phyloP scores from a whole-genome alignment of 2,797 vertebrate species.

The Gymnoscopelus braueri region DNA sequence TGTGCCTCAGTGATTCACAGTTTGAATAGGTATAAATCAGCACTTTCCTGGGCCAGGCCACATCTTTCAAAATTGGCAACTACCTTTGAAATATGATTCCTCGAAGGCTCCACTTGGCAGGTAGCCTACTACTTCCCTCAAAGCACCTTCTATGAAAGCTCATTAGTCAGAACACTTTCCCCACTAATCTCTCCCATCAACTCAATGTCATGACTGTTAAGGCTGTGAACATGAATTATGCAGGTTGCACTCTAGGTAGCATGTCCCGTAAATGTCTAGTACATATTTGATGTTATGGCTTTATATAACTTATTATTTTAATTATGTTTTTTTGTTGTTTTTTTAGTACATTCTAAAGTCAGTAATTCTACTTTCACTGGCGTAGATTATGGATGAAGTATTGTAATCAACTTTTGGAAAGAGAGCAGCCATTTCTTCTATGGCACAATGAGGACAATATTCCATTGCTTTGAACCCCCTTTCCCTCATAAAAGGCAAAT shows the following conservation, averaged over 20 bases:
- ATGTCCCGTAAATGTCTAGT: conserved; percentile 29
- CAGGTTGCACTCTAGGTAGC: conserved; percentile 36
- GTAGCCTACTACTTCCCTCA: conserved; percentile 27
- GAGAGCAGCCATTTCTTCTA: no score
- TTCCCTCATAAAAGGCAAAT: no score
- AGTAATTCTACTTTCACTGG: no score
- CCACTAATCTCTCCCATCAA: conserved; percentile 43
- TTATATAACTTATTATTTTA: no score
- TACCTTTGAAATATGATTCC: conserved; percentile 21
- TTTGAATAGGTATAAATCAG: conserved; percentile 23
- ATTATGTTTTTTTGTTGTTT: no score
- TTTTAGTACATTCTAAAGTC: no score
- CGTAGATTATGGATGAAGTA: no score
- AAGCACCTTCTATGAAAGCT: conserved; percentile 49
- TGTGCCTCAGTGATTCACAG: no score
- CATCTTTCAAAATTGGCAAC: conserved; percentile 14
- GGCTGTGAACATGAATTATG: conserved; percentile 54
- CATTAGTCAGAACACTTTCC: conserved; percentile 51
- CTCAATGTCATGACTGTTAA: conserved; percentile 36
- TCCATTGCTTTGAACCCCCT: no score
- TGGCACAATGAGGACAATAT: no score
- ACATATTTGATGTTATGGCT: conserved; percentile 15
- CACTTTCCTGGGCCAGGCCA: not conserved
- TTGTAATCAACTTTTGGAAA: no score
- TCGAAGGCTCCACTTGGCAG: conserved; percentile 30